A percentile compares a stretch with the other conserved stretches of the same genome.
Conservation (phyloP, 1,140 invertebrate genomes). For the Vollenhovia emeryi region DNA sequence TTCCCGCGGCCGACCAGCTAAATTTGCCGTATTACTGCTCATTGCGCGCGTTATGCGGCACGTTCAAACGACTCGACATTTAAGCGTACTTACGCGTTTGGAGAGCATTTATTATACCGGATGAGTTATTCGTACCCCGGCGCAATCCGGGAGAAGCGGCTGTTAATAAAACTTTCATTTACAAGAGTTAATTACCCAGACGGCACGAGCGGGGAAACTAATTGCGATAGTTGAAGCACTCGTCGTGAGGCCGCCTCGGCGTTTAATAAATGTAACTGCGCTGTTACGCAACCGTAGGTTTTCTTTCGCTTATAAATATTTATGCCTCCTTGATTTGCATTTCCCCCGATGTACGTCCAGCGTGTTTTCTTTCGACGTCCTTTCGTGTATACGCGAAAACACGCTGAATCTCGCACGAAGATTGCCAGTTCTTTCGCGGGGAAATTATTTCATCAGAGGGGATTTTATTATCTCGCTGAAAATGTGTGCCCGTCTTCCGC, state of each 20-base stretch:
- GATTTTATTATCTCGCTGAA: not conserved
- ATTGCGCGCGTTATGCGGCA: not conserved
- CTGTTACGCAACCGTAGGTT: conserved; percentile 43
- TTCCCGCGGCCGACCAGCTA: not conserved
- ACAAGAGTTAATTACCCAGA: conserved; percentile 54
- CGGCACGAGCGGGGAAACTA: conserved; percentile 56
- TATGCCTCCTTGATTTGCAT: conserved; percentile 29
- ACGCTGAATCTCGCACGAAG: not conserved
- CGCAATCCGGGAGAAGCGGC: conserved; percentile 26
- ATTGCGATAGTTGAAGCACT: conserved; percentile 58
- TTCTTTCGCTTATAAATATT: conserved; percentile 55
- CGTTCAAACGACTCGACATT: conserved; percentile 26
- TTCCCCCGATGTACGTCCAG: not conserved
- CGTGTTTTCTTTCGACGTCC: not conserved
- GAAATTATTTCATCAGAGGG: not conserved
- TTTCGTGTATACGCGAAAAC: not conserved
- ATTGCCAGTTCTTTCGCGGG: not conserved
- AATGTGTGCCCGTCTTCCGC: not conserved
- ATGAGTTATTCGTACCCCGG: conserved; percentile 55
- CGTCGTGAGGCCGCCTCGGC: conserved; percentile 39
- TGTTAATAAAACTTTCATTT: conserved; percentile 62
- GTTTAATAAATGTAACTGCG: conserved; percentile 57
- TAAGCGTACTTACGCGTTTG: conserved; percentile 20
- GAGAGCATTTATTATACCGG: conserved; percentile 47
- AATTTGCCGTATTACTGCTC: not conserved